A percentile compares a stretch with the other conserved stretches of the same genome.
phyloP scores from a whole-genome alignment of 2,797 vertebrate species.

The Micromesistius poutassou region DNA sequence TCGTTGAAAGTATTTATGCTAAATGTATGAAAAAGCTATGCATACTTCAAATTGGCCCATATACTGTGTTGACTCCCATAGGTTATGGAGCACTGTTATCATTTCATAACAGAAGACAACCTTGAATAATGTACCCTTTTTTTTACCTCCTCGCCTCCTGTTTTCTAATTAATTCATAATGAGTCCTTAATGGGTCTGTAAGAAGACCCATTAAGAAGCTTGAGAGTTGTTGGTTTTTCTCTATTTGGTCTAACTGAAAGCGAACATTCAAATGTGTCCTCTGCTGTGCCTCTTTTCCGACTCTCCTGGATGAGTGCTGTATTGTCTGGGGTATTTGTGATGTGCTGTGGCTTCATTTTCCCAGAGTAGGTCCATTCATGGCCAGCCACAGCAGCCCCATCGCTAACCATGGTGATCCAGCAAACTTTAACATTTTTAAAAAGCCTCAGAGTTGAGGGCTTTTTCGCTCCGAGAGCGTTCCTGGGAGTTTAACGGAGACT shows the following conservation, averaged over 20 bases:
- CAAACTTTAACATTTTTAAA: slow-evolving; percentile 48
- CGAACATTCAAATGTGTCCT: slow-evolving; percentile 32
- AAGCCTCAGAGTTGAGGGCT: slow-evolving; percentile 33
- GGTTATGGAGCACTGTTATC: slow-evolving; percentile 30
- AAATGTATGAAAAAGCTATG: neutral
- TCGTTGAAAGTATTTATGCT: neutral
- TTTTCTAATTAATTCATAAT: slow-evolving; percentile 11
- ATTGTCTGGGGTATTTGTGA: slow-evolving; percentile 44
- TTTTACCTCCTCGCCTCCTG: neutral
- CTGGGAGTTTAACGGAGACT: slow-evolving; percentile 12
- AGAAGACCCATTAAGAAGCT: too few relatives aligned
- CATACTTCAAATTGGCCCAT: neutral
- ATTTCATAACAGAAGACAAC: slow-evolving; percentile 40
- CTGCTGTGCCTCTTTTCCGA: slow-evolving; percentile 26
- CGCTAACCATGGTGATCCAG: slow-evolving; percentile 43
- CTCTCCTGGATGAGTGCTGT: slow-evolving; percentile 37
- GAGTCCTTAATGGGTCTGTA: neutral
- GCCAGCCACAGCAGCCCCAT: slow-evolving; percentile 52
- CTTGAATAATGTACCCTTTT: slow-evolving; percentile 8
- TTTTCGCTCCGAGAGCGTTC: slow-evolving; percentile 22
- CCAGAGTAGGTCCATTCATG: slow-evolving; percentile 48
- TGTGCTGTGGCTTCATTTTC: slow-evolving; percentile 35
- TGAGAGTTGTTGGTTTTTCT: slow-evolving; percentile 15
- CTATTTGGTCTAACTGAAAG: slow-evolving; percentile 9
- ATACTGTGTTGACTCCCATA: slow-evolving; percentile 30